These are phyloP conservation scores for Thryonomys swinderianus DNA, from an alignment of 2,113 vertebrate species.

Conservation along the genomic window DNA sequence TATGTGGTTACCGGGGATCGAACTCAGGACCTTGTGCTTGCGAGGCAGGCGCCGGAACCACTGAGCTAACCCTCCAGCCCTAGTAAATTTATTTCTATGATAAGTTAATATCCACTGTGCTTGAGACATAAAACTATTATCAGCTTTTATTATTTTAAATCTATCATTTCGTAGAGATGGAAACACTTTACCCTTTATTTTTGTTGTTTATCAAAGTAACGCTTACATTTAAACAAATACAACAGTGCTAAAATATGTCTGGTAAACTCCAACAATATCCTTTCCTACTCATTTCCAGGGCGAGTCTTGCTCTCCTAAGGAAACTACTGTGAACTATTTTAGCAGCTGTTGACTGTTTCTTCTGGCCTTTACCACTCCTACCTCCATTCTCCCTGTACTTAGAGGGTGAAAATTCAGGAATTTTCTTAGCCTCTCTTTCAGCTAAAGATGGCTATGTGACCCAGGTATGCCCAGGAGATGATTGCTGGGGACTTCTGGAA, in stretches of 20 bases:
- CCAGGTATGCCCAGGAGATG: neutral
- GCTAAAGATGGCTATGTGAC: neutral
- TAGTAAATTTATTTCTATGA: neutral
- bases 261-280: constrained; percentile 14
- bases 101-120: constrained; percentile 11
- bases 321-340: neutral
- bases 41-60: too few relatives aligned
- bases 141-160: constrained; percentile 7
- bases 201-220: constrained; percentile 46
- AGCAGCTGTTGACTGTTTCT: neutral
- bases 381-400: neutral
- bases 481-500: constrained; percentile 14
- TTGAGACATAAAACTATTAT: neutral
- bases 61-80: too few relatives aligned
- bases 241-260: neutral
- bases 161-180: constrained; percentile 31
- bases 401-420: constrained; percentile 3
- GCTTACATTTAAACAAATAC: constrained; percentile 33
- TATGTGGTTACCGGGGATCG: too few relatives aligned
- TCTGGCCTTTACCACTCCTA: neutral
- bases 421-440: constrained; percentile 26
- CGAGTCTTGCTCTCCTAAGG: constrained; percentile 1
- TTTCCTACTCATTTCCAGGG: neutral
- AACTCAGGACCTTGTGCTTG: too few relatives aligned
- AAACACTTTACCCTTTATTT: constrained; percentile 39